These are phyloP conservation scores for Hestina assimilis DNA, from an alignment of 1,140 invertebrate genomes.

Conservation along the genomic window DNA sequence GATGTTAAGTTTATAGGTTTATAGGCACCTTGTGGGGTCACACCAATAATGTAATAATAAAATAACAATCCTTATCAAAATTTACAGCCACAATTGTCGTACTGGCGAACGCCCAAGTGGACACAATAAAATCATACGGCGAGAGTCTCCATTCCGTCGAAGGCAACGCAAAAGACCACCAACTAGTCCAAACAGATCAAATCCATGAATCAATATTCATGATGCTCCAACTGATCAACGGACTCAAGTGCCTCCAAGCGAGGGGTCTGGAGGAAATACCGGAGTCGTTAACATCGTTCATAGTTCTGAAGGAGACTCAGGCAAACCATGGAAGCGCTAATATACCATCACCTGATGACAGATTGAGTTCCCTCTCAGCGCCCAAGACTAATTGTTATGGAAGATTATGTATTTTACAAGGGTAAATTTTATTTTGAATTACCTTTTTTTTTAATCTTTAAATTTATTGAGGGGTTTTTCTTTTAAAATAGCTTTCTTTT, in stretches of 20 bases:
- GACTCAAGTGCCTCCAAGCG: conserved; percentile 89
- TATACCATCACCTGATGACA: conserved; percentile 70
- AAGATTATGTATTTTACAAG: conserved; percentile 86
- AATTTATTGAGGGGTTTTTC: no score
- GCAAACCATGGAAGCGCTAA: conserved; percentile 60
- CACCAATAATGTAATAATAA: no score
- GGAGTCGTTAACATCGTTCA: conserved; percentile 82
- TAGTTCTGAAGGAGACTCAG: conserved; percentile 79
- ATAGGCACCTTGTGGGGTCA: no score
- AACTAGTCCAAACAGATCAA: conserved; percentile 59
- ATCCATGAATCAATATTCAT: conserved; percentile 81
- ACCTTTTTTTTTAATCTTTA: not conserved
- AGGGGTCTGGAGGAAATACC: conserved; percentile 89
- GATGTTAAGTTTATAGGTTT: no score
- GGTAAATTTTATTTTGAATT: conserved; percentile 81
- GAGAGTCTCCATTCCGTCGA: conserved; percentile 77
- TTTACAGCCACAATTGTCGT: conserved; percentile 86
- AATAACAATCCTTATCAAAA: not conserved
- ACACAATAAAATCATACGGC: conserved; percentile 83
- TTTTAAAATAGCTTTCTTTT: no score
- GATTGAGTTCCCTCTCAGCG: conserved; percentile 65
- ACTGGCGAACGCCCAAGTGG: conserved; percentile 83
- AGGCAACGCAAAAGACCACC: conserved; percentile 73
- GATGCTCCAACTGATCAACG: conserved; percentile 88
- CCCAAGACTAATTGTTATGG: conserved; percentile 78